These are phyloP conservation scores for Vulpes vulpes DNA, from an alignment of 2,113 vertebrate species.

Conservation along the genomic window DNA sequence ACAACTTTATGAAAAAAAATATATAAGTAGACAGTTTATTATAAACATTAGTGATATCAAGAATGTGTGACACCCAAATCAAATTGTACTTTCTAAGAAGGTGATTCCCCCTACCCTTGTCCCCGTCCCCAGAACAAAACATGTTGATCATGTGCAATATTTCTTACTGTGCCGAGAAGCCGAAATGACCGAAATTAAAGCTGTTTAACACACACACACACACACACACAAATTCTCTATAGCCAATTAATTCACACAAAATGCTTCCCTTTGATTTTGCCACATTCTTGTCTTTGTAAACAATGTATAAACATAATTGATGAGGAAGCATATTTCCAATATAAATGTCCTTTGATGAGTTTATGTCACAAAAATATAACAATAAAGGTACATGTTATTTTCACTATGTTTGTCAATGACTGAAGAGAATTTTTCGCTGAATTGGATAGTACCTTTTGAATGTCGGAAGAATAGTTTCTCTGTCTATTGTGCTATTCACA, in stretches of 20 bases:
- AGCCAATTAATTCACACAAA: background rate
- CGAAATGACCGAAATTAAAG: too few species aligned
- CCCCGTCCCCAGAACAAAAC: too few species aligned
- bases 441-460: background rate
- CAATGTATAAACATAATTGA: background rate
- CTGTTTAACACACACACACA: too few species aligned
- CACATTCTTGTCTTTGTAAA: background rate
- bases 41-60: conserved; percentile 21
- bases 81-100: too few species aligned
- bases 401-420: background rate
- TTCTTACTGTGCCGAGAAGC: too few species aligned
- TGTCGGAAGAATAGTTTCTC: background rate
- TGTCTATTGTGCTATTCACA: background rate
- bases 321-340: background rate
- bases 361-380: background rate
- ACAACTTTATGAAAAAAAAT: background rate
- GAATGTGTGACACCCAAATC: background rate
- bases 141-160: too few species aligned
- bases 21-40: background rate
- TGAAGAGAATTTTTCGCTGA: background rate
- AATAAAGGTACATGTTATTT: background rate
- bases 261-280: background rate
- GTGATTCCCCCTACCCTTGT: too few species aligned
- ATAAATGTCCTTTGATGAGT: background rate
- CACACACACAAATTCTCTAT: too few species aligned